Conservation (phyloP, 64 coral and sea anemone genomes). For the Platygyra sinensis region DNA sequence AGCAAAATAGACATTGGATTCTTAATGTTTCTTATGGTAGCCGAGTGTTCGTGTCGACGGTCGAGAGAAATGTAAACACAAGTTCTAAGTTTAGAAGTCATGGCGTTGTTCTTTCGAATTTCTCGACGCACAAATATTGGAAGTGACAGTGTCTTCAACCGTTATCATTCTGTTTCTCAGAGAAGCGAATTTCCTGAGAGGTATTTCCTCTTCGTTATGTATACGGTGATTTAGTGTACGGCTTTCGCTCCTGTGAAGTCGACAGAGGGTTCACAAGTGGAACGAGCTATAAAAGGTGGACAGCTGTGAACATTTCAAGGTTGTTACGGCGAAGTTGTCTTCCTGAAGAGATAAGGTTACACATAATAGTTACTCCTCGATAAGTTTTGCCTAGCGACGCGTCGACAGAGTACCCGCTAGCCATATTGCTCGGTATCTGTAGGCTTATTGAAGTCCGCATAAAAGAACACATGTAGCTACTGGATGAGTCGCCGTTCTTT, state of each 20-base stretch:
- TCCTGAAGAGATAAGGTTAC: background rate
- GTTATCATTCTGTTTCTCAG: background rate
- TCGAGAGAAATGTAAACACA: background rate
- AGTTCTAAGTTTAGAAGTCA: background rate
- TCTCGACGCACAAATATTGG: background rate
- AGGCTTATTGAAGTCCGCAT: background rate
- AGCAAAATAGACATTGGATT: background rate
- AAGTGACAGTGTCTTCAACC: background rate
- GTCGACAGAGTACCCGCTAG: background rate
- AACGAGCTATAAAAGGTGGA: background rate
- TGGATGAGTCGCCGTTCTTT: background rate
- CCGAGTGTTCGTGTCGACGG: background rate
- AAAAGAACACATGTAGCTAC: constrained; percentile 5
- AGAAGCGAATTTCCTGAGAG: background rate
- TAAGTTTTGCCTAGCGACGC: background rate
- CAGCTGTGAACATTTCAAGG: background rate
- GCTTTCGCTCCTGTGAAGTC: background rate
- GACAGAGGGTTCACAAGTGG: background rate
- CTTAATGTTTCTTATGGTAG: background rate
- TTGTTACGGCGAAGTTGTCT: background rate
- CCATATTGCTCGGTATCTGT: background rate
- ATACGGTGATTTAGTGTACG: background rate
- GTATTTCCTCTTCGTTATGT: background rate
- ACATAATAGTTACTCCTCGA: background rate
- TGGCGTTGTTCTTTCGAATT: constrained; percentile 1